These are phyloP conservation scores for Blastomussa wellsi DNA, from an alignment of 92 coral and sea anemone species.

Conservation along the genomic window DNA sequence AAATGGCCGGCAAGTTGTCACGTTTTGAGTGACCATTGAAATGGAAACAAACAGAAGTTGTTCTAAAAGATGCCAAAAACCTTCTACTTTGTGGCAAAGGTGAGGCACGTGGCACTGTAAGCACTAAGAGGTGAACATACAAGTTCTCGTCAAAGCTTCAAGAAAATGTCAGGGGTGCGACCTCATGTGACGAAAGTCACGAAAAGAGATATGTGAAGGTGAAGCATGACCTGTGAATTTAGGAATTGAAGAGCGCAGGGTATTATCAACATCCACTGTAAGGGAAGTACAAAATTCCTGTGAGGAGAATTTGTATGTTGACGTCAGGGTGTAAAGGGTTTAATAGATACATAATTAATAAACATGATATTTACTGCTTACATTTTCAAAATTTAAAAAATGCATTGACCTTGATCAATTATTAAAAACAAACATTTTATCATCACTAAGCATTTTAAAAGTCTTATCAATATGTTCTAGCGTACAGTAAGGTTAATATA, in stretches of 20 bases:
- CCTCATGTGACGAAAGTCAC: too few species aligned
- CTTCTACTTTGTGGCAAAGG: too few species aligned
- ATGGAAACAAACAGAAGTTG: too few species aligned
- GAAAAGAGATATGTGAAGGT: too few species aligned
- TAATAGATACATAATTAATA: background rate
- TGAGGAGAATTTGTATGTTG: background rate
- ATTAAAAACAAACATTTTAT: background rate
- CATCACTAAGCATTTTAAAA: background rate
- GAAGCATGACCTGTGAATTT: too few species aligned
- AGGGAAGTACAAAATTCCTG: background rate
- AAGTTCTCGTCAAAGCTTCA: too few species aligned
- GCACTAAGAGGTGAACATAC: background rate
- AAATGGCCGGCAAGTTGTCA: too few species aligned
- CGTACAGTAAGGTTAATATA: background rate
- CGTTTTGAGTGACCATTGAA: too few species aligned
- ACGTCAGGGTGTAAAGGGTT: background rate
- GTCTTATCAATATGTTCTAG: constrained; percentile 17
- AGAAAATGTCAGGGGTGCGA: too few species aligned
- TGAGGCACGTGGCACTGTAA: too few species aligned
- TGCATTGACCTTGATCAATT: background rate
- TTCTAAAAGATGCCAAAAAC: too few species aligned
- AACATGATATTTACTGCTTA: background rate
- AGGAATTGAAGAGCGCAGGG: too few species aligned
- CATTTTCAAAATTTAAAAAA: background rate
- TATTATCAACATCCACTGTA: background rate